phyloP scores from a whole-genome alignment of 2,113 vertebrate species.

The Catagonus wagneri region DNA sequence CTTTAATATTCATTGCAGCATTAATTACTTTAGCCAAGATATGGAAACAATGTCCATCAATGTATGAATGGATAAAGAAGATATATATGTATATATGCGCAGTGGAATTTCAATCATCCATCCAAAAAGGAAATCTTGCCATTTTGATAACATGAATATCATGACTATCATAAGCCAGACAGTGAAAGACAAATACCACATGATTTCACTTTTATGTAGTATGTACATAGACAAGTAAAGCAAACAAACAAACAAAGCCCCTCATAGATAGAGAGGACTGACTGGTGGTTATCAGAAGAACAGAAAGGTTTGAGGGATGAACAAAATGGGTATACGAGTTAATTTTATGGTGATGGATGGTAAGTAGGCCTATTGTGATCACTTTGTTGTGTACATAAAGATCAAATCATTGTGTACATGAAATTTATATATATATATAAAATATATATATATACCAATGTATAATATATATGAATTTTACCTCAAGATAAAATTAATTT shows the following conservation, averaged over 20 bases:
- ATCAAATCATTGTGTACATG: neutral
- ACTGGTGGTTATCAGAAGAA: neutral
- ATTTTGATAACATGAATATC: neutral
- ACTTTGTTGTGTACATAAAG: neutral
- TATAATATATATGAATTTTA: neutral
- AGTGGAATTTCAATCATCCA: neutral
- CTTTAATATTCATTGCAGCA: neutral
- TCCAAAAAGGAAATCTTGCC: neutral
- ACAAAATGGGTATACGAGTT: neutral
- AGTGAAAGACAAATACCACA: neutral
- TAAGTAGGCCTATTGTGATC: neutral
- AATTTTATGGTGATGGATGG: neutral
- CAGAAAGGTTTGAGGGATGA: neutral
- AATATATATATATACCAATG: neutral
- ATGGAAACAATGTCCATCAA: neutral
- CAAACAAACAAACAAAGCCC: neutral
- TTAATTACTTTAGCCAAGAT: neutral
- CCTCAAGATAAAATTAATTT: neutral
- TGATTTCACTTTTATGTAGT: neutral
- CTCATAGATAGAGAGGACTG: neutral
- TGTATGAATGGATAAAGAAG: neutral
- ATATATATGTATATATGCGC: fast-evolving
- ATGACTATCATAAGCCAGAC: neutral
- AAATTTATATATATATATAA: neutral
- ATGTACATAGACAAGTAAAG: neutral